Base-by-base conservation (phyloP, 2,797 vertebrate genomes). In the Gallirallus australis region DNA sequence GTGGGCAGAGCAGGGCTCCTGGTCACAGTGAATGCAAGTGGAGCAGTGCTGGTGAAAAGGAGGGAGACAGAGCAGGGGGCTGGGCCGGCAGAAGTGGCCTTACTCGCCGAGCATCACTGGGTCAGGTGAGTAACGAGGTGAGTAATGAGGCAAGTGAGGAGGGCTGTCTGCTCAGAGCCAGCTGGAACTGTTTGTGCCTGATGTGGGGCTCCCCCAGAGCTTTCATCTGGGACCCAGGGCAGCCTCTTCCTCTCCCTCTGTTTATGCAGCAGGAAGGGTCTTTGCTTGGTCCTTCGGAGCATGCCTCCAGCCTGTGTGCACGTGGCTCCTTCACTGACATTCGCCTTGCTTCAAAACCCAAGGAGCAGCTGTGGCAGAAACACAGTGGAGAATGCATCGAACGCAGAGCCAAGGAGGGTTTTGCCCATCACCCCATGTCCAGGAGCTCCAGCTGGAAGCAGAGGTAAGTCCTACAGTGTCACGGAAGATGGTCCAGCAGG, bases 401-500 rank as follows among this genome's bases (percentile, higher is more conserved):
- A 1, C 68, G 61, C 23, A 3, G 24, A 37, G 54, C 42, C n/a
- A 31, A 31, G 60, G 0, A 21, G 68, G 45, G 1, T 42, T 60
- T 39, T 72, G 27, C 4, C 23, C 1, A 0, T 6, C 11, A 16
- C 19, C 4, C 23, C 1, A 0, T 6, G 10, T 16, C 25, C 4
- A 3, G 57, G 39, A 3, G 13, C 60, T 60, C 48, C n/a, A 60
- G 39, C 4, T 18, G 6, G 30, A 3, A 0, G 0, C 1, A 16
- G 50, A 37, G 59, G 16, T 7, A 15, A 21, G 11, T 61, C 30
- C 30, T 12, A 2, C 2, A 0, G 28, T 0, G 0, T 0, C 16
- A 39, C 8, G 10, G 0, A 24, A 54, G 9, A 3, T 20, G 25
- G 3, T n/a, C 0, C 0, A 0, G 3, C 0, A 1, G 53, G 2